phyloP scores from a whole-genome alignment of 2,888 invertebrate species.

The Agonopterix subpropinquella region DNA sequence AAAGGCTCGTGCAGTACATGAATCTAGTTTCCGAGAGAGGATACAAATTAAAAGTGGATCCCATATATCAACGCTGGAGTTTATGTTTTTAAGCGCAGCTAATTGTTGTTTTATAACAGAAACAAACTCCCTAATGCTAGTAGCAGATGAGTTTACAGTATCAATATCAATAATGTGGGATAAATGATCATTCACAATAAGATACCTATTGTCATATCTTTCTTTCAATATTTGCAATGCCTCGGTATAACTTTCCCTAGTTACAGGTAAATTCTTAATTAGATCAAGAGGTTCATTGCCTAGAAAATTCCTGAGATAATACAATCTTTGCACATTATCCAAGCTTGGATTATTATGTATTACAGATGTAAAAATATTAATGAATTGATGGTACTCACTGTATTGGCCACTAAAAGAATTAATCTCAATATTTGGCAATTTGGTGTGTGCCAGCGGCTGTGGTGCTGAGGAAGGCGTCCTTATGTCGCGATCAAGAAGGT shows the following conservation, averaged over 20 bases:
- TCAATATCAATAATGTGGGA: background rate
- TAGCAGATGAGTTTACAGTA: background rate
- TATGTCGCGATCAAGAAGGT: no score
- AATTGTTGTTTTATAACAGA: background rate
- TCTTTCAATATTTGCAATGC: background rate
- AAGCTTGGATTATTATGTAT: background rate
- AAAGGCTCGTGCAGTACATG: background rate
- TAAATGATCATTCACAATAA: background rate
- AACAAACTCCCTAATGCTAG: conserved; percentile 3
- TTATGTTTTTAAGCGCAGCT: conserved; percentile 1
- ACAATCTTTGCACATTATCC: background rate
- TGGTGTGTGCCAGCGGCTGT: no score
- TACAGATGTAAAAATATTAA: background rate
- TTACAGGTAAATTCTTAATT: background rate
- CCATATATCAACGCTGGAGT: background rate
- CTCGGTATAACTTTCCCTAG: background rate
- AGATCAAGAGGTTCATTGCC: conserved; percentile 2
- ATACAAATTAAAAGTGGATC: conserved; percentile 1
- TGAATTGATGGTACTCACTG: no score
- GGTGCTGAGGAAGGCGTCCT: no score
- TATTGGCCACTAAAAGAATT: no score
- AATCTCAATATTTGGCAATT: no score
- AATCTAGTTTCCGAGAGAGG: conserved; percentile 1
- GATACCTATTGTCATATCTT: background rate
- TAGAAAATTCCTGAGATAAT: background rate